Percentiles rank a stretch among this genome's conserved stretches.
Evolutionary conservation across 2,113 vertebrate species (phyloP).

Genomic region (Proterorhinus semilunaris): DNA sequence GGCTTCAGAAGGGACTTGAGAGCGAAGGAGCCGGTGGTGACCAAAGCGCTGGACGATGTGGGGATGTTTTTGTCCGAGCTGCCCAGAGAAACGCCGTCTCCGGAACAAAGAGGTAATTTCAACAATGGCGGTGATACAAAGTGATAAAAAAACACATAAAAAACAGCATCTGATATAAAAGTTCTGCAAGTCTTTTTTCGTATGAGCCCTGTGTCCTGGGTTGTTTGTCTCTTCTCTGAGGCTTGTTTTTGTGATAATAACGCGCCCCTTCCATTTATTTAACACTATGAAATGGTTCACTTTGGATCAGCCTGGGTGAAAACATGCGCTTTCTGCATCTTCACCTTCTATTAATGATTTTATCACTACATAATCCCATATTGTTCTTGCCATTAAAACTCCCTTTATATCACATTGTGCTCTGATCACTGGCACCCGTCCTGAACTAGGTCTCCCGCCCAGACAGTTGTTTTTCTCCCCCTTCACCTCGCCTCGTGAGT

Average conservation of each 20-base stretch:
- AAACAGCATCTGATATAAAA: no score
- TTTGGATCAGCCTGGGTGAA: slow-evolving; percentile 4
- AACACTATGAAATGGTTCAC: background rate
- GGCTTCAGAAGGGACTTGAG: slow-evolving; percentile 69
- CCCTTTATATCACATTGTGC: slow-evolving; percentile 2
- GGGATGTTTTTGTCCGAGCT: slow-evolving; percentile 69
- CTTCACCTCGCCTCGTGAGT: slow-evolving; percentile 7
- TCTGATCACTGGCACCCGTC: background rate
- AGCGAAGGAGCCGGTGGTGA: slow-evolving; percentile 70
- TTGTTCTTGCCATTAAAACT: slow-evolving; percentile 5
- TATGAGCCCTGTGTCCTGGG: no score
- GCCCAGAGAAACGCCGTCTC: slow-evolving; percentile 58
- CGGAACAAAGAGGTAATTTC: slow-evolving; percentile 66
- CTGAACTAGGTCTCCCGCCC: background rate
- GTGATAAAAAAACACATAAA: no score
- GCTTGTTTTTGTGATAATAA: no score
- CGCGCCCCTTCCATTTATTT: no score
- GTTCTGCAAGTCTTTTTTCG: no score
- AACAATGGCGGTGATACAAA: no score
- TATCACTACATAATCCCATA: background rate
- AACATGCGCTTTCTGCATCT: background rate
- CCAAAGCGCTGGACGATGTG: slow-evolving; percentile 65
- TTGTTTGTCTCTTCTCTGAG: no score
- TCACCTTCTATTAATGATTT: background rate
- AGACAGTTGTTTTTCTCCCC: background rate